Base-by-base conservation (phyloP, 2,888 invertebrate species). In the Lissocephala sabroskyi region DNA sequence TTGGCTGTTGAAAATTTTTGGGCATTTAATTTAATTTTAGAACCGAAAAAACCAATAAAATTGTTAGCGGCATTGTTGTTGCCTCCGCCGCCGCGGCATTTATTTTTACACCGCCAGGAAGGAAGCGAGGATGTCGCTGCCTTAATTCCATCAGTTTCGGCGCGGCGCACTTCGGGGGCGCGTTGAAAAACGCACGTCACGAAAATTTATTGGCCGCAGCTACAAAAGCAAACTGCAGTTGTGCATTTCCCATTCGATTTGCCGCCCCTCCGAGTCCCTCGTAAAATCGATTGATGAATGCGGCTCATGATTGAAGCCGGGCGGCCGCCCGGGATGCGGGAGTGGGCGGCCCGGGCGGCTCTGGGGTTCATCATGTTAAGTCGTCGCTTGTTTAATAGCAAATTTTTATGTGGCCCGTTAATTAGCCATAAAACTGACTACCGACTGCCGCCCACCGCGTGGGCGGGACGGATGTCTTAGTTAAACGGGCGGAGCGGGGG, bases 101-200 rank as follows among this genome's bases (percentile, higher is more conserved):
- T 76, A 64, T 62, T 53, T 62, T 56, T 59, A 56, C 37, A 10
- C 17, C 57, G 54, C 62, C 54, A 23, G 57, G 36, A 23, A 40
- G 32, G 41, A 3, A 23, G 18, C 23, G 49, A 66, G 73, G 67
- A 68, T 73, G 68, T 67, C 51, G 61, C 57, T 2, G 18, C 56
- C 54, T 58, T 70, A 76, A 70, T 76, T 65, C 73, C 73, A 70
- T 76, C 77, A 68, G 62, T 64, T 73, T 62, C 64, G 62, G 74
- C 77, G 68, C 68, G 68, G 23, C 74, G 73, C 73, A 68, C 68
- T 68, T 58, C 10, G 11, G 7, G 37, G 18, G 37, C n/a, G 37
- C 37, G 77, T 74, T 65, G 75, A 66, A 73, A 73, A 78, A 75
- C 62, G 73, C 78, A 78, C 75, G 73, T 73, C 73, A 73, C 76